phyloP scores from a whole-genome alignment of 2,888 invertebrate genomes.

The Linnaemya tessellans region DNA sequence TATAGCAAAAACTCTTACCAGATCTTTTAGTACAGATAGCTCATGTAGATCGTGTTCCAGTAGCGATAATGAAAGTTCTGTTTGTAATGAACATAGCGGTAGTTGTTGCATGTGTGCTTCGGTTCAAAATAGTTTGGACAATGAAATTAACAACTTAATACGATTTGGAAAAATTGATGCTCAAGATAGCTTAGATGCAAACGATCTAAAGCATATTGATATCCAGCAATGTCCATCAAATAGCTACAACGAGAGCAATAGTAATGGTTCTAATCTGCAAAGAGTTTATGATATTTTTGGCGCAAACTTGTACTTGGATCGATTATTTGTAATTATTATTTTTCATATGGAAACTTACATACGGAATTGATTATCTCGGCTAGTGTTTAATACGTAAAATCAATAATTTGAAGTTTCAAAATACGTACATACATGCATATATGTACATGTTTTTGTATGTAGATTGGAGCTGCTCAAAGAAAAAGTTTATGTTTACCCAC shows the following conservation, averaged over 20 bases:
- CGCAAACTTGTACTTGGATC: conserved; percentile 78
- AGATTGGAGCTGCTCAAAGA: no score
- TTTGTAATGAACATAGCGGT: conserved; percentile 11
- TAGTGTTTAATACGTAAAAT: neutral
- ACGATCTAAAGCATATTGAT: conserved; percentile 38
- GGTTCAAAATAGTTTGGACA: conserved; percentile 42
- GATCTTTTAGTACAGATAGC: conserved; percentile 70
- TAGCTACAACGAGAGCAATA: conserved; percentile 42
- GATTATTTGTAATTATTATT: conserved; percentile 77
- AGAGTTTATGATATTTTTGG: conserved; percentile 78
- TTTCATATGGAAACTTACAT: neutral
- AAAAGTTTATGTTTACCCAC: no score
- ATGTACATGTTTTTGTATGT: neutral
- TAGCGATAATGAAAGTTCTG: conserved; percentile 67
- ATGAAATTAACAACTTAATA: conserved; percentile 45
- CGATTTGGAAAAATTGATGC: conserved; percentile 37
- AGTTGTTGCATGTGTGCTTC: conserved; percentile 58
- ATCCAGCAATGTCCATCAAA: conserved; percentile 52
- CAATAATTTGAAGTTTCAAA: neutral
- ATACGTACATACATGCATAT: neutral
- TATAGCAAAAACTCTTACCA: conserved; percentile 4
- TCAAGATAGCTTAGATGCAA: conserved; percentile 39
- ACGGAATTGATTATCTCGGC: neutral
- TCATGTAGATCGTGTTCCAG: conserved; percentile 72
- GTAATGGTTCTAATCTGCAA: conserved; percentile 29